A percentile compares a stretch with the other conserved stretches of the same genome.
These are phyloP conservation scores for Myopa testacea DNA, from an alignment of 2,888 invertebrate genomes.

Conservation along the genomic window DNA sequence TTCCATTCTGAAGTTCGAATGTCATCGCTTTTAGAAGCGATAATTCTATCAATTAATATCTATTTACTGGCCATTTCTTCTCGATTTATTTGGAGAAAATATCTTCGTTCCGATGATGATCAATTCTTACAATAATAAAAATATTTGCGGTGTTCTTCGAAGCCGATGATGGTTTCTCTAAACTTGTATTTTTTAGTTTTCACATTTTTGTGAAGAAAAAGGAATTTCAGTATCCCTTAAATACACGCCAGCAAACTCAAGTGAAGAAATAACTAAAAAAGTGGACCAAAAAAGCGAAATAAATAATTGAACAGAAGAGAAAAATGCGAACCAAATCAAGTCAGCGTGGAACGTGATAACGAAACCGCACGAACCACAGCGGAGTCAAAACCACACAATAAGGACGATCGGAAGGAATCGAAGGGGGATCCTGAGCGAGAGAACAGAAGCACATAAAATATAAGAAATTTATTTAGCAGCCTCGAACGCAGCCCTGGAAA, in stretches of 20 bases:
- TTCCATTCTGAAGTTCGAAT: no score
- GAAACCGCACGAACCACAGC: background rate
- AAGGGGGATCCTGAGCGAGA: background rate
- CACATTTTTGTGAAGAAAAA: no score
- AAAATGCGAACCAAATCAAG: conserved; percentile 19
- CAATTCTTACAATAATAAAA: no score
- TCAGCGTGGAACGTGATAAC: conserved; percentile 27
- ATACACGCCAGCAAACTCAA: background rate
- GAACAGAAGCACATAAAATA: background rate
- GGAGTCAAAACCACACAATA: background rate
- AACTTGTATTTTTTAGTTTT: no score
- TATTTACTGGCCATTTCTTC: no score
- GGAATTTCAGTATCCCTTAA: no score
- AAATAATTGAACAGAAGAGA: conserved; percentile 23
- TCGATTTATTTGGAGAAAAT: no score
- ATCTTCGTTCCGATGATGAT: no score
- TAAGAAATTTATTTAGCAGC: conserved; percentile 12
- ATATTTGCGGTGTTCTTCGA: no score
- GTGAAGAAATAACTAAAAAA: background rate
- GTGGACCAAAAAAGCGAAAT: background rate
- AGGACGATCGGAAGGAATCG: background rate
- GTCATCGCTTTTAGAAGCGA: no score
- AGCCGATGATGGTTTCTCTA: no score
- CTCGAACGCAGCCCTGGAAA: background rate
- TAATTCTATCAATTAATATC: no score